Conservation (phyloP, 2,888 invertebrate genomes). For the Eupithecia tripunctaria region DNA sequence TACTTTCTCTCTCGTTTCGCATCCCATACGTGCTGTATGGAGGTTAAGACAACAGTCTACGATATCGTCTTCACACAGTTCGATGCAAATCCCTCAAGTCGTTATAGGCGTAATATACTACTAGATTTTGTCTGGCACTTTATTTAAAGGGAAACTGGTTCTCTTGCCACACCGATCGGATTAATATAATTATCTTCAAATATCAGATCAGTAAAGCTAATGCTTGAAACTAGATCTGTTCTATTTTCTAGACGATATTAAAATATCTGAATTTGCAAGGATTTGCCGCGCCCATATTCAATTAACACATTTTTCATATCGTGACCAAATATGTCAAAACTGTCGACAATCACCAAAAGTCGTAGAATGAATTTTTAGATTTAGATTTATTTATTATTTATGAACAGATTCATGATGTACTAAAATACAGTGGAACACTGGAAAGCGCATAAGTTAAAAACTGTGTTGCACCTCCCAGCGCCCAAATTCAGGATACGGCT, state of each 20-base stretch:
- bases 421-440: no score
- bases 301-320: background rate
- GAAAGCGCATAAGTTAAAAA: no score
- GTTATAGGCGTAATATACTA: slow-evolving; percentile 45
- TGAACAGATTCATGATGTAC: no score
- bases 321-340: background rate
- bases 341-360: background rate
- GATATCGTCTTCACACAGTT: slow-evolving; percentile 63
- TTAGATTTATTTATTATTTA: no score
- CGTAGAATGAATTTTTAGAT: no score
- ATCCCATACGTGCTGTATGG: slow-evolving; percentile 73
- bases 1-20: slow-evolving; percentile 79
- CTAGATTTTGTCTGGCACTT: slow-evolving; percentile 43
- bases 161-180: slow-evolving; percentile 46
- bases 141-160: slow-evolving; percentile 44
- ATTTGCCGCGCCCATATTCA: background rate
- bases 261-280: background rate
- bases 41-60: slow-evolving; percentile 79
- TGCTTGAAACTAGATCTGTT: slow-evolving; percentile 19
- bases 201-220: slow-evolving; percentile 35
- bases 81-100: slow-evolving; percentile 59
- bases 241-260: background rate
- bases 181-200: slow-evolving; percentile 45
- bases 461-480: no score
- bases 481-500: no score